phyloP scores from a whole-genome alignment of 2,113 vertebrate genomes.

The Mormoops blainvillei region DNA sequence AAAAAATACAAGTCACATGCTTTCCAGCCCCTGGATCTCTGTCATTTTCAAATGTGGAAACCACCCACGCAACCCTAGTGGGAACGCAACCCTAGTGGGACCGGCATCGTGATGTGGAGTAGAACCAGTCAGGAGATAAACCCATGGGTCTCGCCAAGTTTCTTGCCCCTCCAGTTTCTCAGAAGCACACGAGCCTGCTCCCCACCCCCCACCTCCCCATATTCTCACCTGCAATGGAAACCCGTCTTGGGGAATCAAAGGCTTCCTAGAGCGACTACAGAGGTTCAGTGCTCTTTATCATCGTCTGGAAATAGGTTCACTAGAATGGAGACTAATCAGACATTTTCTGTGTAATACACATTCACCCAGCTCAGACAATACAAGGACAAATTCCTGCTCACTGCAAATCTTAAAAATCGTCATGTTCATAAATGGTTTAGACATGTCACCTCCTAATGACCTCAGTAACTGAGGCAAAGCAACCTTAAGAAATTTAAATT shows the following conservation, averaged over 20 bases:
- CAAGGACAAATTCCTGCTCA: background rate
- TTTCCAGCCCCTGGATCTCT: background rate
- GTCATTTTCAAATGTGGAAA: background rate
- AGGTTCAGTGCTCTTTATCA: background rate
- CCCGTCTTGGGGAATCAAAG: background rate
- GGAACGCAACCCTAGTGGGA: background rate
- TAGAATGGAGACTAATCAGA: background rate
- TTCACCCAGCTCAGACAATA: background rate
- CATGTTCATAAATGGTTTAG: background rate
- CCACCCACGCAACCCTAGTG: background rate
- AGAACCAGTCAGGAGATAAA: background rate
- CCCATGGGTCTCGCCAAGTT: fast-evolving
- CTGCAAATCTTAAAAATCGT: background rate
- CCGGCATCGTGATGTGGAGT: too few relatives aligned
- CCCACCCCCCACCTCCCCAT: background rate
- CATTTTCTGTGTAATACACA: background rate
- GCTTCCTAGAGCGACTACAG: background rate
- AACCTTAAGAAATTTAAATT: background rate
- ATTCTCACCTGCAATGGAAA: background rate
- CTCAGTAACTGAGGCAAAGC: background rate
- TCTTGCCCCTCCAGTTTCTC: background rate
- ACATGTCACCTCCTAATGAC: background rate
- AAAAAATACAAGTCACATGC: background rate
- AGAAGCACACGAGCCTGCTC: background rate
- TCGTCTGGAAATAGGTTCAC: background rate